Percentiles rank a stretch among this genome's conserved stretches.
These are phyloP conservation scores for Oncopodura yosiiana DNA, from an alignment of 1,140 invertebrate species.

Conservation along the genomic window DNA sequence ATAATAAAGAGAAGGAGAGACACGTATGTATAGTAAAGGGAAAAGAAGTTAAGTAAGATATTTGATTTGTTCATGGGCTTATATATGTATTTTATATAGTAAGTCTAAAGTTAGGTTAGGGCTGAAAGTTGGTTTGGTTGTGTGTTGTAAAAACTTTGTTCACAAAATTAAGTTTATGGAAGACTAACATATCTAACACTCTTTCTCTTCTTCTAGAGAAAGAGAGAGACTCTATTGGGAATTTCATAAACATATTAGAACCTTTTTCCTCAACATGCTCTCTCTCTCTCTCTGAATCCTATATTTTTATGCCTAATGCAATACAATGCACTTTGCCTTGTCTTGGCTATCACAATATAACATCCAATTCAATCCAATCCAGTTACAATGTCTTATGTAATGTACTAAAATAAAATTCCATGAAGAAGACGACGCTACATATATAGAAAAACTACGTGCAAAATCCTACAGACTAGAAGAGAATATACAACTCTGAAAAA, in stretches of 20 bases:
- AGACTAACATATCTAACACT: too few relatives aligned
- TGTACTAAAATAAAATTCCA: background rate
- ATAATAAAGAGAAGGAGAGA: background rate
- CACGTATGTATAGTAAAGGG: background rate
- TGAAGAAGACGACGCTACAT: background rate
- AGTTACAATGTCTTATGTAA: too few relatives aligned
- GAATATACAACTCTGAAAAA: background rate
- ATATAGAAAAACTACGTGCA: background rate
- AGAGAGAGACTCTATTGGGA: conserved; percentile 23
- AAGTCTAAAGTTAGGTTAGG: too few relatives aligned
- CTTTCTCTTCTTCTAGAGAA: too few relatives aligned
- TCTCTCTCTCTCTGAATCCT: background rate
- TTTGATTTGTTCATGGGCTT: conserved; percentile 22
- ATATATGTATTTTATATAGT: conserved; percentile 13
- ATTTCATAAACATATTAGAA: conserved; percentile 28
- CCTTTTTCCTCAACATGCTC: background rate
- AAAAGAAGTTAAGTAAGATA: conserved; percentile 14
- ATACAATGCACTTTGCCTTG: conserved; percentile 4
- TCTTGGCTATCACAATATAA: background rate
- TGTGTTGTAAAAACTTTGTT: conserved; percentile 29
- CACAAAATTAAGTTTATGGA: conserved; percentile 32
- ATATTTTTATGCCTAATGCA: background rate
- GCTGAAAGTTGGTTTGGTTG: too few relatives aligned
- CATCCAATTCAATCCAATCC: too few relatives aligned
- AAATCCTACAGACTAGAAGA: background rate